Conservation (phyloP, 1,140 invertebrate species). For the Drosophila subpulchrella region DNA sequence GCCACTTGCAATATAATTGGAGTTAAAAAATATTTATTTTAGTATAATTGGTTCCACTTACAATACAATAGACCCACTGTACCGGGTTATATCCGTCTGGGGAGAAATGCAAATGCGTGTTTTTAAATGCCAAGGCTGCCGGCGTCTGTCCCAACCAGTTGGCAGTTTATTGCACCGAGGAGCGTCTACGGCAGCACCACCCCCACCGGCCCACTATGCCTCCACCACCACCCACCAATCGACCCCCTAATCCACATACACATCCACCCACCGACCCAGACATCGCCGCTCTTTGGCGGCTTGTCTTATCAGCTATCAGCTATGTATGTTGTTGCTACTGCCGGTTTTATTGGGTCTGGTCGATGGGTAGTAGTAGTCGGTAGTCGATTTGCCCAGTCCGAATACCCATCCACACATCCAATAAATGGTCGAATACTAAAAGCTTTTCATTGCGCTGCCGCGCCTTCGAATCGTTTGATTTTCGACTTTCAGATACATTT, state of each 20-base stretch:
- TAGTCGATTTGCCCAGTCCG: slow-evolving; percentile 42
- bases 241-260: slow-evolving; percentile 2
- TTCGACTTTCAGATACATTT: slow-evolving; percentile 73
- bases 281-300: slow-evolving; percentile 27
- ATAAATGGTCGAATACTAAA: slow-evolving; percentile 42
- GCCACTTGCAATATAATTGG: too few relatives aligned
- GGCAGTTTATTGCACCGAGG: slow-evolving; percentile 51
- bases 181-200: slow-evolving; percentile 5
- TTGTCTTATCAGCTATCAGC: slow-evolving; percentile 64
- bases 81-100: slow-evolving; percentile 16
- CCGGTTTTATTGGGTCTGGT: slow-evolving; percentile 35
- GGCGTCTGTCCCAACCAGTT: slow-evolving; percentile 32
- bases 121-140: slow-evolving; percentile 69
- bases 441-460: slow-evolving; percentile 60
- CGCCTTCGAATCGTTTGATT: slow-evolving; percentile 64
- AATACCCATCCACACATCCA: slow-evolving; percentile 13
- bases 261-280: slow-evolving; percentile 14
- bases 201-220: neutral
- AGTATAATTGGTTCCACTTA: neutral
- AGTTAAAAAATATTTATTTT: too few relatives aligned
- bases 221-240: slow-evolving; percentile 2
- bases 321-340: slow-evolving; percentile 24
- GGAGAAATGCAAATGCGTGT: slow-evolving; percentile 52
- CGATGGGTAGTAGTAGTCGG: slow-evolving; percentile 17
- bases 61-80: slow-evolving; percentile 21